Base-by-base conservation (phyloP, 2,113 vertebrate species). In the Oreochromis niloticus region DNA sequence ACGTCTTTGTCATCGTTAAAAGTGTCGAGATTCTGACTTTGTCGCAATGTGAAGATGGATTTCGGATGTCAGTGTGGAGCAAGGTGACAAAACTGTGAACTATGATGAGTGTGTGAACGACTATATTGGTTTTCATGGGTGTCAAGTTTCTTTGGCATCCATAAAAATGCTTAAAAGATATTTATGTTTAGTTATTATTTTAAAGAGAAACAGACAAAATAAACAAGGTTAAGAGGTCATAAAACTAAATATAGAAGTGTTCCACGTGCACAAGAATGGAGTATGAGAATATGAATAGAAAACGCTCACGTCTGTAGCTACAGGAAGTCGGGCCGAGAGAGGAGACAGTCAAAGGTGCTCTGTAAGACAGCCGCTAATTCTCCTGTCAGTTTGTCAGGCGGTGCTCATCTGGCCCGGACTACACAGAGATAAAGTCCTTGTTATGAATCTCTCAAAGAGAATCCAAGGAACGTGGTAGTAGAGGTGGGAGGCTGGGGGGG, bases 341-440 rank as follows among this genome's bases (percentile, higher is more conserved):
- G 88, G 84, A 94, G 91, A 85, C 92, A 81, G 87, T 91, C 87
- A 85, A 87, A 93, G 94, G 91, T 89, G 92, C 91, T 90, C 85
- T 92, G 92, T 93, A 91, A 91, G 91, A 93, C 94, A 68, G 88
- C 86, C 55, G 46, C 93, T 94, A 95, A 96, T 95, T 94, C 94
- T 93, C 87, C 95, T 95, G 94, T 95, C 94, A 95, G 94, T 93
- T 93, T 95, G 95, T 95, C 93, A 94, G 94, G 80, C 93, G 66
- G 93, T 91, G 93, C 95, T 95, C 94, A 94, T 95, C 95, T 95
- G 94, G 91, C 88, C 94, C 4, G 89, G 93, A 94, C 94, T 93
- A 93, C 90, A 93, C 92, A 91, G 92, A 95, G 94, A 95, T 95
- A 93, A 95, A 95, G 96, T 95, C 95, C 94, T 96, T 94, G 95